Conservation (phyloP, 1,140 invertebrate species). For the Drosophila nasuta region DNA sequence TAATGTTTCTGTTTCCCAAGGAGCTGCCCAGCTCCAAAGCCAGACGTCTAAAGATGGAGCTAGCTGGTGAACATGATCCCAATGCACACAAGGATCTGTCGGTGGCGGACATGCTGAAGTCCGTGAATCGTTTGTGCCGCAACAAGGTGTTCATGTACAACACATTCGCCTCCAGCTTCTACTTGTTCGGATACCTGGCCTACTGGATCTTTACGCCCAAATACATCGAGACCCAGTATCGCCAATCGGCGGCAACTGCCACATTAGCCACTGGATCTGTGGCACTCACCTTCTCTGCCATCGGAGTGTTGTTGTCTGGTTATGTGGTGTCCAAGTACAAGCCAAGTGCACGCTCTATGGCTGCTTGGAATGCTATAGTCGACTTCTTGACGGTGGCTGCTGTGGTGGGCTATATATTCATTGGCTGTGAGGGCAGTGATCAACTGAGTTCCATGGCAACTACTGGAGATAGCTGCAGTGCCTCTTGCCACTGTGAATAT, state of each 20-base stretch:
- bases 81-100: constrained; percentile 51
- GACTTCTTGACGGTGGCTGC: constrained; percentile 86
- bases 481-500: constrained; percentile 88
- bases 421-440: constrained; percentile 87
- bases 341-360: constrained; percentile 88
- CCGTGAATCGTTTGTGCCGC: constrained; percentile 78
- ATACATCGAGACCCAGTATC: constrained; percentile 91
- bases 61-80: constrained; percentile 1
- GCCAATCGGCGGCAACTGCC: constrained; percentile 89
- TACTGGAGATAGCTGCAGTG: constrained; percentile 85
- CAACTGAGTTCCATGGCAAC: constrained; percentile 44
- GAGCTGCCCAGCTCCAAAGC: constrained; percentile 86
- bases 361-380: constrained; percentile 90
- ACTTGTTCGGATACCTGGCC: constrained; percentile 89
- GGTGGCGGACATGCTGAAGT: constrained; percentile 55
- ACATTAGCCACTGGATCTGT: constrained; percentile 89
- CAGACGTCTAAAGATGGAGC: constrained; percentile 33
- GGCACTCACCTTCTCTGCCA: constrained; percentile 89
- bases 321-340: constrained; percentile 89
- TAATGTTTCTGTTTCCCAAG: constrained; percentile 88
- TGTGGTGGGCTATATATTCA: constrained; percentile 88
- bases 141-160: constrained; percentile 89
- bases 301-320: constrained; percentile 89
- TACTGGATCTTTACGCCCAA: constrained; percentile 92
- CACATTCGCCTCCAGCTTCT: constrained; percentile 88